Conservation (phyloP, 2,888 invertebrate genomes). For the Yponomeuta plumbellus region DNA sequence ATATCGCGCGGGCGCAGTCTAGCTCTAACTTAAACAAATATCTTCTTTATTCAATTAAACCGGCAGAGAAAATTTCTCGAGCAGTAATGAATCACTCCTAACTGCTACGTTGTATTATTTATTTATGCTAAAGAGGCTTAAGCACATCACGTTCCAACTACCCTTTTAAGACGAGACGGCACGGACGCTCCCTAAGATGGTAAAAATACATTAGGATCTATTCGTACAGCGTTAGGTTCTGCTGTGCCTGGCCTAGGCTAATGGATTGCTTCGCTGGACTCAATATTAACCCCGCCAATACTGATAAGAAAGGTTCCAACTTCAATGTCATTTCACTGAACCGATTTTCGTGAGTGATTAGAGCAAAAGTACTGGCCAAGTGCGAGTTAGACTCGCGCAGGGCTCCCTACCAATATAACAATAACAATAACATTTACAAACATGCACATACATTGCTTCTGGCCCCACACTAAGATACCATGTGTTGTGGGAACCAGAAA, state of each 20-base stretch:
- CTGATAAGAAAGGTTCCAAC: neutral
- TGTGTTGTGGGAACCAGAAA: no score
- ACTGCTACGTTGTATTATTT: slow-evolving; percentile 55
- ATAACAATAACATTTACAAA: no score
- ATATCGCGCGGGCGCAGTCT: no score
- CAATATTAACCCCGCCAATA: neutral
- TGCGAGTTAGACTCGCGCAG: no score
- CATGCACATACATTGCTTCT: no score
- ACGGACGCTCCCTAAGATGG: slow-evolving; percentile 5
- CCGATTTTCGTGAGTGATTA: neutral
- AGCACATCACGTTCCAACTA: slow-evolving; percentile 29
- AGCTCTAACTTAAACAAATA: no score
- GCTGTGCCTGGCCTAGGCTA: slow-evolving; percentile 5
- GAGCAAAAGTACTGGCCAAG: no score
- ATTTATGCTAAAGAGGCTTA: slow-evolving; percentile 61
- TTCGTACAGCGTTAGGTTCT: neutral
- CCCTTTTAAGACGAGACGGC: slow-evolving; percentile 18
- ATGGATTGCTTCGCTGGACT: slow-evolving; percentile 2
- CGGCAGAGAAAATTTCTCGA: slow-evolving; percentile 50
- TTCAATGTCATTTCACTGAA: neutral
- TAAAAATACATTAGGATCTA: slow-evolving; percentile 14
- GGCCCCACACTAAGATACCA: no score
- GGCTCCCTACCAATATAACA: no score
- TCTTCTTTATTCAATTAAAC: slow-evolving; percentile 54
- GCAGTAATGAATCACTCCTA: slow-evolving; percentile 52